A percentile compares a stretch with the other conserved stretches of the same genome.
These are phyloP conservation scores for Spea bombifrons DNA, from an alignment of 2,113 vertebrate genomes.

Conservation along the genomic window DNA sequence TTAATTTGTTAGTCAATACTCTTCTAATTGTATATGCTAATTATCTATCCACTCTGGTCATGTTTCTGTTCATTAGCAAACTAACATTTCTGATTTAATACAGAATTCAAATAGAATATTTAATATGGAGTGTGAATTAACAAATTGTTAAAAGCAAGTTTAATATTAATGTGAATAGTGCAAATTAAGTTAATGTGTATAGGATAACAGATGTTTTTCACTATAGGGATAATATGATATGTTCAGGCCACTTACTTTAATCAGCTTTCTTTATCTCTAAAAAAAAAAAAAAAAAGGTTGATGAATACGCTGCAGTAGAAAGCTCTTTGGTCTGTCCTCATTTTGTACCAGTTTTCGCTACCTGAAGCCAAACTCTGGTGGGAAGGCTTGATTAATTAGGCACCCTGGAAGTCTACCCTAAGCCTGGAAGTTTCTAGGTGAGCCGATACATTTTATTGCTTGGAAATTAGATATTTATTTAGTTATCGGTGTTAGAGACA, in stretches of 20 bases:
- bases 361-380: no score
- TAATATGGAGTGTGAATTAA: not conserved
- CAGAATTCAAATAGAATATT: not conserved
- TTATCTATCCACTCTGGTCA: not conserved
- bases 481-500: no score
- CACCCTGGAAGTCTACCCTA: no score
- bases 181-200: not conserved
- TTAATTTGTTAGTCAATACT: not conserved
- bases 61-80: not conserved
- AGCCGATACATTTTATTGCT: no score
- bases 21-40: not conserved
- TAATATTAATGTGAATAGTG: not conserved
- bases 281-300: no score
- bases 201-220: conserved; percentile 2
- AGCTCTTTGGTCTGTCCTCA: no score
- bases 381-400: no score
- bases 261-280: no score
- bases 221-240: not conserved
- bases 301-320: no score
- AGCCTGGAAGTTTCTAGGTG: no score
- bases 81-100: not conserved
- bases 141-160: not conserved
- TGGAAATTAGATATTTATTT: no score
- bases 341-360: no score
- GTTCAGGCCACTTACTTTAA: not conserved